These are phyloP conservation scores for Penelope pileata DNA, from an alignment of 2,113 vertebrate genomes.

Conservation along the genomic window DNA sequence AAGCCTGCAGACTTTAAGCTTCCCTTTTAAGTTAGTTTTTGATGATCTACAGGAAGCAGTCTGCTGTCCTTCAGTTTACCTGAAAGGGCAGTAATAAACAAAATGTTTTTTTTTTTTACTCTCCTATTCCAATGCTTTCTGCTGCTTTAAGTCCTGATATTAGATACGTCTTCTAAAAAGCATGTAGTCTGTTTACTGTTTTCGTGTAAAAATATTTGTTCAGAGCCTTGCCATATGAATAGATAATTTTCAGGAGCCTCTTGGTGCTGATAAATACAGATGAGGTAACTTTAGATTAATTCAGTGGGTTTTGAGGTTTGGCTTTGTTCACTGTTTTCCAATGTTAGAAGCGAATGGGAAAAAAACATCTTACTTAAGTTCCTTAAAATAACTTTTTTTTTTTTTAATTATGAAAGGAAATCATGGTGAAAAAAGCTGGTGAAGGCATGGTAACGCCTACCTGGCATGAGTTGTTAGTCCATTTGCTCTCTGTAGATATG, in stretches of 20 bases:
- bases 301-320: constrained; percentile 5
- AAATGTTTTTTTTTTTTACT: not conserved
- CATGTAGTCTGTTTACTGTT: not conserved
- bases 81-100: not conserved
- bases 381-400: not conserved
- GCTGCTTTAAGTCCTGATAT: not conserved
- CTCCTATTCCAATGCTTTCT: not conserved
- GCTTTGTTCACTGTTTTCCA: not conserved
- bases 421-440: not conserved
- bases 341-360: not conserved
- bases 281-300: not conserved
- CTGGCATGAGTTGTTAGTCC: not conserved
- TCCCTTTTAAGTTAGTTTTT: not conserved
- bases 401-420: not conserved
- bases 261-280: not conserved
- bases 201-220: not conserved
- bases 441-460: not conserved
- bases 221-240: not conserved
- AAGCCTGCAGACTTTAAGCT: not conserved
- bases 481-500: not conserved
- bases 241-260: not conserved
- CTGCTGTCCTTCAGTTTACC: not conserved
- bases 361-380: not conserved
- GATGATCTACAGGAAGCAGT: not conserved
- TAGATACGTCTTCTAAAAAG: not conserved